Evolutionary conservation across 2,797 vertebrate species (phyloP), one percentile per base, ranked within the genome.

Genomic region (Smutsia gigantea): DNA sequence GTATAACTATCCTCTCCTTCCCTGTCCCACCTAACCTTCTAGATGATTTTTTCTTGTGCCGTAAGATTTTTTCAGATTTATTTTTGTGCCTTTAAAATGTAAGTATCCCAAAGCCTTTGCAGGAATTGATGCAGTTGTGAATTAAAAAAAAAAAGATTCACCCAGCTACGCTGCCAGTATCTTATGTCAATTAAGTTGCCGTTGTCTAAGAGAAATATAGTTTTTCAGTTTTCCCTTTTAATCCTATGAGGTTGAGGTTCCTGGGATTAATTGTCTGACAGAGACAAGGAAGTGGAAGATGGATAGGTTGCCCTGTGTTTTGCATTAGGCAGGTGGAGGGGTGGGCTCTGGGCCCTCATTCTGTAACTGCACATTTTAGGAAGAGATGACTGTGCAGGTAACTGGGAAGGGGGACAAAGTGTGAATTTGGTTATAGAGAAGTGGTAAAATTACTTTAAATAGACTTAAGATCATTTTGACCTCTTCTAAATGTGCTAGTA

Each of bases 341-440:
- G 14, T 72, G 15, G 42, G 37, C 53, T 72, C 49, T 59, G 63
- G 34, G n/a, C 13, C n/a, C 95, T 71, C 3, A 10, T 64, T 74
- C 64, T 74, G 25, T 85, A 51, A 61, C 9, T 84, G 51, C 39
- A 13, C 72, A 34, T 64, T 79, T 87, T 59, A 77, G 42, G 42
- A 55, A 90, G 69, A 84, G 11, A 19, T 86, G 34, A 59, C 69
- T 78, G 2, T 71, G 21, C 29, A 63, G 14, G 27, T 17, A 86
- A 88, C 25, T 68, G 55, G 83, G 55, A 89, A 31, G 29, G 46
- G 29, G 34, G 61, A 77, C 85, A 79, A 88, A 79, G 21, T 42
- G 7, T n/a, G 18, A 84, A 81, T 88, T 97, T 95, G 63, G 68
- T 78, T 92, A 66, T 93, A 71, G 29, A n/a, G 23, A 84, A 59